Evolutionary conservation across 2,113 vertebrate species (phyloP), one percentile per base, ranked within the genome.

Genomic region (Oryzias celebensis): DNA sequence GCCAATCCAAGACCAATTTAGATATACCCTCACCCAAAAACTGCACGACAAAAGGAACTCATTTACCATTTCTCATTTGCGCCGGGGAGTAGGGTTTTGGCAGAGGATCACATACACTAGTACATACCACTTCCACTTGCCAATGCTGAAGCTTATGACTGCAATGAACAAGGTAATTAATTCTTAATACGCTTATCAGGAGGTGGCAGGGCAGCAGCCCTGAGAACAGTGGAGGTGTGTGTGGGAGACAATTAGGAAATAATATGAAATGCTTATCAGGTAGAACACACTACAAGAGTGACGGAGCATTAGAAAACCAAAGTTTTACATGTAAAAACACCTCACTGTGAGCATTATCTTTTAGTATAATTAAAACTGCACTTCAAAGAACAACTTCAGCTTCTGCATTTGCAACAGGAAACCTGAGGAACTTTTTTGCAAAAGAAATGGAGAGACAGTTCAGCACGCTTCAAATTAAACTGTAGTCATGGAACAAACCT

Each of bases 161-260:
- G 77, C 49, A 67, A 81, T 58, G 61, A 80, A 71, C 75, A 43
- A 69, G 64, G 82, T 80, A 90, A 89, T 89, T 88, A 85, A 84
- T 88, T 87, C 74, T 86, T 84, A 86, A 83, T 81, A 58, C 70
- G 62, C 83, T 89, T 89, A 90, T 90, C 89, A 75, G 79, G 73
- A 78, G 60, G 65, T 63, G 65, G 62, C 85, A 87, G 80, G 79
- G 74, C 74, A 70, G 78, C 74, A 72, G 72, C 65, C 63, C 59
- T 6, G 42, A 80, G 77, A 83, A 80, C 49, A 72, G 73, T 66
- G 84, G 84, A 80, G 80, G 84, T 87, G 71, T 80, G 68, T 53
- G 78, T 78, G 83, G 80, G 80, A 81, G 81, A 84, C 83, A 89
- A 87, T 90, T 86, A 87, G 62, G 60, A 45, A 75, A 77, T 13